phyloP scores from a whole-genome alignment of 2,797 vertebrate species.

The Sebastes elongatus region DNA sequence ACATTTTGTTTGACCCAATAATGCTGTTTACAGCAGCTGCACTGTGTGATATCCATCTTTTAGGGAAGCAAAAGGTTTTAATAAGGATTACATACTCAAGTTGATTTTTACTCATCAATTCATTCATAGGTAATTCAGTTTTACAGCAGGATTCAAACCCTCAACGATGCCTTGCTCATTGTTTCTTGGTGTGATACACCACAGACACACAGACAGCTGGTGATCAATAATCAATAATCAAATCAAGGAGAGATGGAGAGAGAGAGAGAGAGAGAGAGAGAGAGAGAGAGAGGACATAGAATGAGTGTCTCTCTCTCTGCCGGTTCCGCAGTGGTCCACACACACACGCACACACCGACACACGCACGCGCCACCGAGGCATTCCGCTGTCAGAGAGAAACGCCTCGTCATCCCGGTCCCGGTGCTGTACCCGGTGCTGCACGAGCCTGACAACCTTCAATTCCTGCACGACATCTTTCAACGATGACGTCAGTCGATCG shows the following conservation, averaged over 20 bases:
- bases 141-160: neutral
- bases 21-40: neutral
- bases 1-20: neutral
- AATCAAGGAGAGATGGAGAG: neutral
- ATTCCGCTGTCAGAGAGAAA: conserved; percentile 58
- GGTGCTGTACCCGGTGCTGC: conserved; percentile 8
- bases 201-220: neutral
- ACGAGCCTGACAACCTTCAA: conserved; percentile 19
- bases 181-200: neutral
- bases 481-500: neutral
- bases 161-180: neutral
- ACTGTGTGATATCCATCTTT: neutral
- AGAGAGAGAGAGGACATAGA: too few species aligned
- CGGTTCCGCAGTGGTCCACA: conserved; percentile 68
- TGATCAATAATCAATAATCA: conserved; percentile 25
- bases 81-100: too few species aligned
- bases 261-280: too few species aligned
- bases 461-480: neutral
- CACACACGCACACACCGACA: neutral
- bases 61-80: neutral
- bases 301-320: neutral
- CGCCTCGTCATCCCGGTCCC: conserved; percentile 67
- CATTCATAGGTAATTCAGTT: neutral
- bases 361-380: conserved; percentile 25
- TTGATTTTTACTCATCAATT: too few species aligned